A percentile compares a stretch with the other conserved stretches of the same genome.
phyloP scores from a whole-genome alignment of 2,113 vertebrate species.

The Peromyscus californicus region DNA sequence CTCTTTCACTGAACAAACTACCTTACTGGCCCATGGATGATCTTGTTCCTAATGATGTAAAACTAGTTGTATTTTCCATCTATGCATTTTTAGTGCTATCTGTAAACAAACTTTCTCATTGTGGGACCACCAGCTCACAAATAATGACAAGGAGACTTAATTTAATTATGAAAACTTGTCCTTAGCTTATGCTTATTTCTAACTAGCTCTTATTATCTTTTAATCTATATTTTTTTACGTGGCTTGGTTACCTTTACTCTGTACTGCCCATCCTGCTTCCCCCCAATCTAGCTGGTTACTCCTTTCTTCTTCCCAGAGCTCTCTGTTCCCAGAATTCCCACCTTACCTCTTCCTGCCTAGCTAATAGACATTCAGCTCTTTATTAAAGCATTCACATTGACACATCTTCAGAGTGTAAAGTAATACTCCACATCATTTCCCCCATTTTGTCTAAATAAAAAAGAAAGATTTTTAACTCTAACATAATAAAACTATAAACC shows the following conservation, averaged over 20 bases:
- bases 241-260: not conserved
- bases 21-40: not conserved
- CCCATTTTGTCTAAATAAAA: too few species aligned
- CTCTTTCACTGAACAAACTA: not conserved
- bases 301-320: not conserved
- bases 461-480: too few species aligned
- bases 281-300: not conserved
- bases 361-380: not conserved
- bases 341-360: not conserved
- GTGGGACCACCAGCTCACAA: not conserved
- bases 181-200: not conserved
- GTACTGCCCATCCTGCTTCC: not conserved
- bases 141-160: not conserved
- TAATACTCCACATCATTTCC: too few species aligned
- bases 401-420: not conserved
- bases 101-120: not conserved
- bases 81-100: conserved; percentile 27
- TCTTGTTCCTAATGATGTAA: conserved; percentile 46
- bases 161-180: not conserved
- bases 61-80: conserved; percentile 9
- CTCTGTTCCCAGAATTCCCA: not conserved
- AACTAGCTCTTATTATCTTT: not conserved
- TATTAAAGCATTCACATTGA: not conserved
- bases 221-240: not conserved
- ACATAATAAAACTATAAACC: too few species aligned